Percentiles rank a stretch among this genome's conserved stretches.
Evolutionary conservation across 2,797 vertebrate genomes (phyloP).

Genomic region (Poecilia wingei): DNA sequence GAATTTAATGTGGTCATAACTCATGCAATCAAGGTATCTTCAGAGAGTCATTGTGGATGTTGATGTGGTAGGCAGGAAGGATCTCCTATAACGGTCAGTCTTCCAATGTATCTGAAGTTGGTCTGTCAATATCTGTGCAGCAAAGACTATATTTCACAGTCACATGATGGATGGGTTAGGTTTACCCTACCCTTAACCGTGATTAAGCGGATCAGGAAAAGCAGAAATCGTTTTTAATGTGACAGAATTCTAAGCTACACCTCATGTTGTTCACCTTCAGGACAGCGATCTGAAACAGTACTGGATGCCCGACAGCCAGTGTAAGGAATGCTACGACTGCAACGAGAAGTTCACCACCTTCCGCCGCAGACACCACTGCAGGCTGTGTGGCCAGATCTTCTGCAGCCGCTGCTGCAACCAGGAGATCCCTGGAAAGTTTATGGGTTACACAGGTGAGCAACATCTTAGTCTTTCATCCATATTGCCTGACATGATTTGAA

Average conservation of each 20-base stretch:
- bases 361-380: conserved; percentile 94
- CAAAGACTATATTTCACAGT: no score
- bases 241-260: not conserved
- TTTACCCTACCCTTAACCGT: not conserved
- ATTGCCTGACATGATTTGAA: not conserved
- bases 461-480: not conserved
- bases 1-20: not conserved
- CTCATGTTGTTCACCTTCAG: conserved; percentile 65
- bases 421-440: conserved; percentile 98
- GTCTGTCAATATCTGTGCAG: no score
- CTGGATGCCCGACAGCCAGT: conserved; percentile 99
- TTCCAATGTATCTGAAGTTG: not conserved
- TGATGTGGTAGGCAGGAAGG: no score
- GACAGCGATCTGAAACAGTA: conserved; percentile 99
- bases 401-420: conserved; percentile 99
- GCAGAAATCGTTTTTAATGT: not conserved
- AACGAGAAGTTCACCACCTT: conserved; percentile 99
- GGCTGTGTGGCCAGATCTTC: conserved; percentile 97
- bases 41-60: no score
- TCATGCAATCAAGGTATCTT: not conserved
- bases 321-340: conserved; percentile 98
- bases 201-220: not conserved
- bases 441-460: conserved; percentile 94
- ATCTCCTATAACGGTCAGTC: not conserved
- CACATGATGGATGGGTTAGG: no score